Conservation (phyloP, 1,140 invertebrate genomes). For the Metopolophium dirhodum region DNA sequence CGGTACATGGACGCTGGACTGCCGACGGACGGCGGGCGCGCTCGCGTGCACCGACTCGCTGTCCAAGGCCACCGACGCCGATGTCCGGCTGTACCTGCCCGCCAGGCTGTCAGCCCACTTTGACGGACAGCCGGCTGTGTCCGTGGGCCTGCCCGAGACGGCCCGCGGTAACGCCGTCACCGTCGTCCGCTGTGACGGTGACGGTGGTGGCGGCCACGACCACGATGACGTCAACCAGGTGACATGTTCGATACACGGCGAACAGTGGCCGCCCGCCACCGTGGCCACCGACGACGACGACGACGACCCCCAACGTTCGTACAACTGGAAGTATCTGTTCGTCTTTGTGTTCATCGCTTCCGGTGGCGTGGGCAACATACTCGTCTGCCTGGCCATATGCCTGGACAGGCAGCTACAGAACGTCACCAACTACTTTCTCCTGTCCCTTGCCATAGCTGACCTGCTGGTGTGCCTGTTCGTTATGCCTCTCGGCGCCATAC, state of each 20-base stretch:
- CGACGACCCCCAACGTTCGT: conserved; percentile 62
- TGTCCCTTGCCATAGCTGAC: conserved; percentile 92
- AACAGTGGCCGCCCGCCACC: neutral
- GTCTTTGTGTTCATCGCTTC: conserved; percentile 82
- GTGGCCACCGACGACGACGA: conserved; percentile 56
- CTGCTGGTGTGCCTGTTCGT: conserved; percentile 88
- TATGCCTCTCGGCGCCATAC: conserved; percentile 87
- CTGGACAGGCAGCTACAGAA: conserved; percentile 86
- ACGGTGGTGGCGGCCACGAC: neutral
- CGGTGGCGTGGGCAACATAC: conserved; percentile 87
- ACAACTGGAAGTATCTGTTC: conserved; percentile 81
- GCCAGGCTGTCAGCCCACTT: conserved; percentile 34
- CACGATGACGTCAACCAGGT: neutral
- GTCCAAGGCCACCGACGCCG: neutral
- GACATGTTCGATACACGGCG: conserved; percentile 9
- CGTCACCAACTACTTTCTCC: conserved; percentile 93
- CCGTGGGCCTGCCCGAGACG: conserved; percentile 12
- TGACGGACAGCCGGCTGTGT: conserved; percentile 28
- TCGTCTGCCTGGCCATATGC: conserved; percentile 89
- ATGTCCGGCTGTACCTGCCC: conserved; percentile 35
- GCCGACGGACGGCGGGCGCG: neutral
- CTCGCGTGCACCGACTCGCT: conserved; percentile 14
- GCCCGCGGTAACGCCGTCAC: conserved; percentile 22
- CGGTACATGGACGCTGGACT: conserved; percentile 43
- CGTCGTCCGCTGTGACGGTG: conserved; percentile 16